Evolutionary conservation across 2,113 vertebrate genomes (phyloP).

Genomic region (Atlantisia rogersi): DNA sequence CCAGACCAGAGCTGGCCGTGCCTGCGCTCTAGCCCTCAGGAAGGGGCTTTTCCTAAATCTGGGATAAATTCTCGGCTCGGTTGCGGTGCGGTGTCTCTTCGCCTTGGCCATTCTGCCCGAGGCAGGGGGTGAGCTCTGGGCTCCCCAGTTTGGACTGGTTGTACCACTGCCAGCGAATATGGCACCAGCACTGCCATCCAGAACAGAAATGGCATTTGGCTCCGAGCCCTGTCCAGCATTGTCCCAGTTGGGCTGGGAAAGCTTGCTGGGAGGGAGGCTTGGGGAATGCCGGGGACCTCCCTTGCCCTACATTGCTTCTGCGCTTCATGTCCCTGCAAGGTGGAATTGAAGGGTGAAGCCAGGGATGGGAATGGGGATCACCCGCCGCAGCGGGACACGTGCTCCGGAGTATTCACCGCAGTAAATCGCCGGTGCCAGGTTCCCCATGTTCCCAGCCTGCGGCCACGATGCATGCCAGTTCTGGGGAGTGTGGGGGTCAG

Average conservation of each 20-base stretch:
- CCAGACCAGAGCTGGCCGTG: accelerated
- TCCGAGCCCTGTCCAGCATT: accelerated
- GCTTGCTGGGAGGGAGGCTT: accelerated
- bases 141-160: not conserved
- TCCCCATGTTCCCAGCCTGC: not conserved
- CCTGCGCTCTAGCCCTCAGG: accelerated
- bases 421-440: accelerated
- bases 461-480: accelerated
- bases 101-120: accelerated
- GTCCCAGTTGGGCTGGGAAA: accelerated
- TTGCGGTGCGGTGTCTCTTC: accelerated
- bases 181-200: not conserved
- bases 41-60: not conserved
- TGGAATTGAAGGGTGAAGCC: not conserved
- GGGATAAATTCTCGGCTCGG: accelerated
- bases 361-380: not conserved
- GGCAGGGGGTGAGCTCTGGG: accelerated
- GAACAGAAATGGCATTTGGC: not conserved
- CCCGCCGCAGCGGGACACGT: not conserved
- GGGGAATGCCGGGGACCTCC: accelerated
- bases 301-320: not conserved
- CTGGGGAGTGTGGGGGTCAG: not conserved
- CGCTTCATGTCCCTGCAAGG: accelerated
- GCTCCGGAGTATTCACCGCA: not conserved
- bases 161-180: accelerated